phyloP scores from a whole-genome alignment of 2,113 vertebrate genomes.

The Guaruba guarouba region DNA sequence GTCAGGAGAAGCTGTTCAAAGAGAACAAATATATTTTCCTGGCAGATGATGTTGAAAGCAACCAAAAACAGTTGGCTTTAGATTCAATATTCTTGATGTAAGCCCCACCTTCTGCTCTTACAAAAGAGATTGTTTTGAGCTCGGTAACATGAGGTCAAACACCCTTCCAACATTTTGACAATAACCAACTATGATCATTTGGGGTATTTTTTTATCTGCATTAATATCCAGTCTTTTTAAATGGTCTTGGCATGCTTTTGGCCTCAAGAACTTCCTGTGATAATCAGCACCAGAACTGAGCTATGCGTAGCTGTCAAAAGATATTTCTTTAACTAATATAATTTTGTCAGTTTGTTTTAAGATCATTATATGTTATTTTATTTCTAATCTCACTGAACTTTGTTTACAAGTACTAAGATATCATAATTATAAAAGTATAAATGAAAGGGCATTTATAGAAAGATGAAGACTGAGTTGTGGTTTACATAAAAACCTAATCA shows the following conservation, averaged over 20 bases:
- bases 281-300: conserved; percentile 24
- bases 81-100: not conserved
- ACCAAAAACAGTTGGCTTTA: not conserved
- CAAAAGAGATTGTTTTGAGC: not conserved
- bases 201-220: not conserved
- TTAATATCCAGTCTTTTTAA: not conserved
- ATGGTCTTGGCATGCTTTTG: not conserved
- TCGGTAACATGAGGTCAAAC: not conserved
- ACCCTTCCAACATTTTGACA: not conserved
- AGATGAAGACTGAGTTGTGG: not conserved
- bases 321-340: not conserved
- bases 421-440: not conserved
- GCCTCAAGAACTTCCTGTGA: conserved; percentile 4
- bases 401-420: not conserved
- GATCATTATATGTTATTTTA: not conserved
- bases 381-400: not conserved
- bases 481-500: not conserved
- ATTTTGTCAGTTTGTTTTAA: not conserved
- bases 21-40: not conserved
- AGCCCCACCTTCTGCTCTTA: not conserved
- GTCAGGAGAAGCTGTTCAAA: not conserved
- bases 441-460: not conserved
- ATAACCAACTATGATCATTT: not conserved
- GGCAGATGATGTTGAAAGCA: not conserved
- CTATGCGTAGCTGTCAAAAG: not conserved